phyloP scores from a whole-genome alignment of 2,888 invertebrate species.

The Nymphalis urticae region DNA sequence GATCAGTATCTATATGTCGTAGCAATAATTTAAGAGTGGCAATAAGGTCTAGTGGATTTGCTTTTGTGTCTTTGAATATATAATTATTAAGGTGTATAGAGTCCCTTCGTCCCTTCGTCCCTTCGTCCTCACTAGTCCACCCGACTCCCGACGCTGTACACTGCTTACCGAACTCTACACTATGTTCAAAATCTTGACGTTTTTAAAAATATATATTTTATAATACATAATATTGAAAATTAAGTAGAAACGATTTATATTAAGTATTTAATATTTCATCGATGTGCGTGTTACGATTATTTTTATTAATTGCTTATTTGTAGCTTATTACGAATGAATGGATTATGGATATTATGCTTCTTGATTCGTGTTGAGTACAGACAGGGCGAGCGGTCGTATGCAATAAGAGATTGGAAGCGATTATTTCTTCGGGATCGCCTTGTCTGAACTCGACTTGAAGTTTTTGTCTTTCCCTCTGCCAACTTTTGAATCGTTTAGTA shows the following conservation, averaged over 20 bases:
- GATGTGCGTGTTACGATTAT: constrained; percentile 46
- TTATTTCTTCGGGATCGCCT: background rate
- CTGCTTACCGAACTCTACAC: constrained; percentile 72
- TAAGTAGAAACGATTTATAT: constrained; percentile 60
- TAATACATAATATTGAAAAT: constrained; percentile 62
- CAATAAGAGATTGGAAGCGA: background rate
- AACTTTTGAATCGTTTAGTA: constrained; percentile 35
- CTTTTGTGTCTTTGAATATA: constrained; percentile 69
- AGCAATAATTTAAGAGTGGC: constrained; percentile 80
- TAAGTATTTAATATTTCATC: constrained; percentile 59
- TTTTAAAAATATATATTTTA: constrained; percentile 68
- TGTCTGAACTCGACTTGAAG: constrained; percentile 9
- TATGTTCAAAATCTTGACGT: constrained; percentile 76
- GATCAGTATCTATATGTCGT: constrained; percentile 73
- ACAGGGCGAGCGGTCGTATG: constrained; percentile 10
- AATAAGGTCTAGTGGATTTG: constrained; percentile 77
- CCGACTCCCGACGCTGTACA: constrained; percentile 62
- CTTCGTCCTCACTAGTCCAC: constrained; percentile 49
- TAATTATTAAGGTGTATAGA: constrained; percentile 58
- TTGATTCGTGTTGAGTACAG: constrained; percentile 22
- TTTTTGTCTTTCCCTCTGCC: constrained; percentile 16
- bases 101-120: constrained; percentile 54
- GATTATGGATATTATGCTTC: constrained; percentile 33
- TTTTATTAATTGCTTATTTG: constrained; percentile 41
- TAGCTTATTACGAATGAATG: constrained; percentile 37